Percentiles rank a stretch among this genome's conserved stretches.
Evolutionary conservation across 2,888 invertebrate genomes (phyloP).

Genomic region (Asteroscopus sphinx): DNA sequence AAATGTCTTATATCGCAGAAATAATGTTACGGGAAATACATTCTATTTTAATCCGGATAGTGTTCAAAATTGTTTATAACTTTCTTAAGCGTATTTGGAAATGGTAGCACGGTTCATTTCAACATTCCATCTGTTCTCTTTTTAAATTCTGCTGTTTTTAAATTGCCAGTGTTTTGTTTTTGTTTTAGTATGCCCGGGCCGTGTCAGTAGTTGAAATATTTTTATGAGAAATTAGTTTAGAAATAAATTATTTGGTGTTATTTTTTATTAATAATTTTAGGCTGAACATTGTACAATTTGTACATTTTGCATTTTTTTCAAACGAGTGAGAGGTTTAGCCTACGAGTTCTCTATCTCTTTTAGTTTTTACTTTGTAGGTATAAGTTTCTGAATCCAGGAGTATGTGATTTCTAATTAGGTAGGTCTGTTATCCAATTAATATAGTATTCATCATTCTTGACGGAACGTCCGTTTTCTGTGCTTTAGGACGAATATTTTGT

Average conservation of each 20-base stretch:
- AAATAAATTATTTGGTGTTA: conserved; percentile 1
- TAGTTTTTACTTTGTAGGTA: too few species aligned
- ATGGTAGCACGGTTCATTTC: conserved; percentile 83
- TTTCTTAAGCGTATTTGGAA: conserved; percentile 75
- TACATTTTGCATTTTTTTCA: too few species aligned
- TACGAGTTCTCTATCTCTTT: too few species aligned
- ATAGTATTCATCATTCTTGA: too few species aligned
- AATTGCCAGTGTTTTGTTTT: conserved; percentile 83
- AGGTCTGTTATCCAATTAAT: too few species aligned
- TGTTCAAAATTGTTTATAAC: conserved; percentile 66
- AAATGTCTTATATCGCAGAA: conserved; percentile 28
- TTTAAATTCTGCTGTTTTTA: conserved; percentile 83
- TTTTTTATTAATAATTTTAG: not conserved
- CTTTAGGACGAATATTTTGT: too few species aligned
- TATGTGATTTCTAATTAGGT: too few species aligned
- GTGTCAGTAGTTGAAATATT: conserved; percentile 55
- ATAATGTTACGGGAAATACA: conserved; percentile 57
- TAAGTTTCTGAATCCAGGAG: too few species aligned
- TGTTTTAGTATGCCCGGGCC: conserved; percentile 68
- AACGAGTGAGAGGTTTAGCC: too few species aligned
- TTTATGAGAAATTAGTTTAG: conserved; percentile 6
- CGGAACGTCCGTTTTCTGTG: too few species aligned
- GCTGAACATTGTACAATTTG: not conserved
- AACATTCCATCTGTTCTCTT: conserved; percentile 85
- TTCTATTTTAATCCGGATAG: conserved; percentile 65